These are phyloP conservation scores for Pseudocheirus occidentalis DNA, from an alignment of 2,797 vertebrate species.

Conservation along the genomic window DNA sequence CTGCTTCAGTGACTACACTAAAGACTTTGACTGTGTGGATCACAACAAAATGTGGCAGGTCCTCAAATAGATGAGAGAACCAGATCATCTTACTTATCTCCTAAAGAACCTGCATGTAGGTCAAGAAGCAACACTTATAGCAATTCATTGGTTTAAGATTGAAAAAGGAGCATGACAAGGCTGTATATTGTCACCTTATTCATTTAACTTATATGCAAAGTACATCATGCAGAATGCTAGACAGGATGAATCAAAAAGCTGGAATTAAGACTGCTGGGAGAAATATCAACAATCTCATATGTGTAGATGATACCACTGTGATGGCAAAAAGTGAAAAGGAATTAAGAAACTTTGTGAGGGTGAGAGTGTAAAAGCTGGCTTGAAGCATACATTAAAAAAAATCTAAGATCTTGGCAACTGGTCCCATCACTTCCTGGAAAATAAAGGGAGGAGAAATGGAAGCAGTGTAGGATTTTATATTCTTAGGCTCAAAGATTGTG, in stretches of 20 bases:
- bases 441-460: not conserved
- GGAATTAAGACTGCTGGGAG: not conserved
- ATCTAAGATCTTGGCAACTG: too few species aligned
- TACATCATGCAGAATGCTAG: not conserved
- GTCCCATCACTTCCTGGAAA: too few species aligned
- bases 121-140: not conserved
- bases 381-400: too few species aligned
- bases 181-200: not conserved
- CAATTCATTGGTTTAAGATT: not conserved
- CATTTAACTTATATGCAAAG: not conserved
- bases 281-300: not conserved
- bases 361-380: too few species aligned
- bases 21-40: not conserved
- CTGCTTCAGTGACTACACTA: not conserved
- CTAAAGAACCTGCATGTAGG: not conserved
- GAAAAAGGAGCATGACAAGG: too few species aligned
- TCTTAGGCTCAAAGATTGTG: too few species aligned
- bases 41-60: not conserved
- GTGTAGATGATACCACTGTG: not conserved
- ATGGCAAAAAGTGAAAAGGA: not conserved
- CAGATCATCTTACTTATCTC: not conserved
- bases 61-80: not conserved
- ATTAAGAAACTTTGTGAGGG: not conserved
- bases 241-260: not conserved
- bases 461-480: not conserved